A percentile compares a stretch with the other conserved stretches of the same genome.
phyloP scores from a whole-genome alignment of 2,113 vertebrate species.

The Trematomus loennbergii region DNA sequence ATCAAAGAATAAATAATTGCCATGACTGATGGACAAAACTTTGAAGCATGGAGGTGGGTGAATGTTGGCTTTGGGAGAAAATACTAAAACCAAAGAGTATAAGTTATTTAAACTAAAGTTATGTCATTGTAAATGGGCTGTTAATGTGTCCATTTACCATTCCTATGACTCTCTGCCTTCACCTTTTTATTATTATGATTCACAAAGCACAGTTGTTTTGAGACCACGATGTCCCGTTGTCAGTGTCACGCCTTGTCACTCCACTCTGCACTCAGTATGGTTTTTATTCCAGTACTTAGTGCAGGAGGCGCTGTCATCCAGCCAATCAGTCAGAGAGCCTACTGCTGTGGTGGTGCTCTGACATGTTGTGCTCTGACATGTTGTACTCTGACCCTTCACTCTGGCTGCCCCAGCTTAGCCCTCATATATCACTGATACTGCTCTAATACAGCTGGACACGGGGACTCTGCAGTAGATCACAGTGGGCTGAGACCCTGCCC shows the following conservation, averaged over 20 bases:
- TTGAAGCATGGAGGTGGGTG: not conserved
- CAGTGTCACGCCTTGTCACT: slow-evolving; percentile 26
- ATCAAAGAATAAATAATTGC: slow-evolving; percentile 22
- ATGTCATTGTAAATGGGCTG: not conserved
- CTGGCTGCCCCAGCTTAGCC: slow-evolving; percentile 44
- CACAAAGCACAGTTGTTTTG: slow-evolving; percentile 18
- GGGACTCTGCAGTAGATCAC: slow-evolving; percentile 45
- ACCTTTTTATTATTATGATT: slow-evolving; percentile 30
- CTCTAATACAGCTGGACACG: slow-evolving; percentile 46
- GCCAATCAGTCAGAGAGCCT: slow-evolving; percentile 53
- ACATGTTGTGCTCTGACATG: slow-evolving; percentile 53
- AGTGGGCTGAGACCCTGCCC: slow-evolving; percentile 19
- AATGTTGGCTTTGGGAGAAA: not conserved
- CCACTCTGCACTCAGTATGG: not conserved
- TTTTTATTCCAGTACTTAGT: slow-evolving; percentile 35
- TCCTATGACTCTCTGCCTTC: not conserved
- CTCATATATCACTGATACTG: slow-evolving; percentile 60
- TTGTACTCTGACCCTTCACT: slow-evolving; percentile 55
- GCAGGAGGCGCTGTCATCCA: slow-evolving; percentile 39
- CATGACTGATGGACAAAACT: slow-evolving; percentile 17
- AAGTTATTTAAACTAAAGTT: not conserved
- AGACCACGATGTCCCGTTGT: not conserved
- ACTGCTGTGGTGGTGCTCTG: slow-evolving; percentile 35
- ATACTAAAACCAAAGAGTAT: not conserved
- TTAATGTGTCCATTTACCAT: not conserved